Conservation (phyloP, 2,113 vertebrate genomes). For the Pithys albifrons region DNA sequence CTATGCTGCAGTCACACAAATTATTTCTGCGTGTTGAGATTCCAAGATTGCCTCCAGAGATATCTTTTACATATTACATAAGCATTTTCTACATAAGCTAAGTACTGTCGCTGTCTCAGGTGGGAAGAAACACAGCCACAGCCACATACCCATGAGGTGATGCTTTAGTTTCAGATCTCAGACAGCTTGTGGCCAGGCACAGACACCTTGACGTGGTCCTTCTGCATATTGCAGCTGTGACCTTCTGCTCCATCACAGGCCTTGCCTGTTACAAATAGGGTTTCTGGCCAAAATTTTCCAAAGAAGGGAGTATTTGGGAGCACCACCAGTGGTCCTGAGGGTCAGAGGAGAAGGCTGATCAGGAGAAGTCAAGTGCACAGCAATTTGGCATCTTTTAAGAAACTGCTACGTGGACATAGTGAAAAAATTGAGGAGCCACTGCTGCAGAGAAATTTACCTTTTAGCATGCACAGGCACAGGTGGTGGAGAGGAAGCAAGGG, state of each 20-base stretch:
- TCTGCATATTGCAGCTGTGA: background rate
- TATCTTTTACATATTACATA: background rate
- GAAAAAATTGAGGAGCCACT: background rate
- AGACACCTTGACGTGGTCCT: background rate
- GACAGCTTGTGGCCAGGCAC: background rate
- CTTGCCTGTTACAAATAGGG: background rate
- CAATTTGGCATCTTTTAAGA: background rate
- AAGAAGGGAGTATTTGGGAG: background rate
- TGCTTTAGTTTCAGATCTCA: background rate
- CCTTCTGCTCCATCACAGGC: background rate
- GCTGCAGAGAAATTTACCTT: background rate
- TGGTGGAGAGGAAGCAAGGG: background rate
- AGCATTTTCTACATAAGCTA: background rate
- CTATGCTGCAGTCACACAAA: background rate
- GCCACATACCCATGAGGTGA: fast-evolving
- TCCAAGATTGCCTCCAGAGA: background rate
- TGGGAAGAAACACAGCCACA: background rate
- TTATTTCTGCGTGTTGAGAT: background rate
- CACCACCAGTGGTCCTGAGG: background rate
- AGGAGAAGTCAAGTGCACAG: fast-evolving
- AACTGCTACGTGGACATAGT: background rate
- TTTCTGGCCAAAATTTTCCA: background rate
- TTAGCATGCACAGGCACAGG: background rate
- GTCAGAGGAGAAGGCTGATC: background rate
- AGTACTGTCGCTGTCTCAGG: background rate